Evolutionary conservation across 2,113 vertebrate genomes (phyloP).

Genomic region (Chrysemys picta): DNA sequence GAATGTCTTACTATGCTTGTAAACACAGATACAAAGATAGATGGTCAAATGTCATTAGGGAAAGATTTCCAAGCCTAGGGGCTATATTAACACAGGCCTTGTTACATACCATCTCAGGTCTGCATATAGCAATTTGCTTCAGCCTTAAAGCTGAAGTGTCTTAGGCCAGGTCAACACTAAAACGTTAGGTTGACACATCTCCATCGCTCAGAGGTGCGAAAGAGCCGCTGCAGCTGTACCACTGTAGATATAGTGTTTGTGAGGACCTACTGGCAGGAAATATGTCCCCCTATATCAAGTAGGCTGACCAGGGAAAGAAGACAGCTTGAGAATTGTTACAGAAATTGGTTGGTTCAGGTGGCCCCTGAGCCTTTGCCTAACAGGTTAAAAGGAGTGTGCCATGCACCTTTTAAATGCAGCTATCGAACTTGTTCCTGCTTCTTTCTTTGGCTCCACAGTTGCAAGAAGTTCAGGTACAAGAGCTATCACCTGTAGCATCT

Average conservation of each 20-base stretch:
- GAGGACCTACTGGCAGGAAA: background rate
- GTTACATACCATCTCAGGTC: background rate
- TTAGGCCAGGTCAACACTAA: background rate
- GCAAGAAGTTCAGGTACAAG: background rate
- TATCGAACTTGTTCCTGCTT: background rate
- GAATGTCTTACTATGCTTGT: background rate
- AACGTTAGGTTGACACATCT: background rate
- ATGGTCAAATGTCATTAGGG: background rate
- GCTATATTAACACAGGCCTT: background rate
- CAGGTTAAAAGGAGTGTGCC: background rate
- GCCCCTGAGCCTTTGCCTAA: background rate
- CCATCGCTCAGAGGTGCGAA: background rate
- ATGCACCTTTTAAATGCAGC: background rate
- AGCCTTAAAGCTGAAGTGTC: background rate
- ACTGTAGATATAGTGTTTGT: background rate
- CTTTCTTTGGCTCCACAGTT: background rate
- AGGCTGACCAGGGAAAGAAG: background rate
- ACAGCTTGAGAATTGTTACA: background rate
- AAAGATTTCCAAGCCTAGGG: background rate
- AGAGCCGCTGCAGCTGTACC: background rate
- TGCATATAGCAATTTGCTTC: background rate
- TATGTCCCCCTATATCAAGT: background rate
- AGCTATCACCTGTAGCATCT: background rate
- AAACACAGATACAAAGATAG: constrained; percentile 17
- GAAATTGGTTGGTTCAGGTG: background rate